Evolutionary conservation across 2,797 vertebrate species (phyloP), one percentile per base, ranked within the genome.

Genomic region (Coregonus suidteri): DNA sequence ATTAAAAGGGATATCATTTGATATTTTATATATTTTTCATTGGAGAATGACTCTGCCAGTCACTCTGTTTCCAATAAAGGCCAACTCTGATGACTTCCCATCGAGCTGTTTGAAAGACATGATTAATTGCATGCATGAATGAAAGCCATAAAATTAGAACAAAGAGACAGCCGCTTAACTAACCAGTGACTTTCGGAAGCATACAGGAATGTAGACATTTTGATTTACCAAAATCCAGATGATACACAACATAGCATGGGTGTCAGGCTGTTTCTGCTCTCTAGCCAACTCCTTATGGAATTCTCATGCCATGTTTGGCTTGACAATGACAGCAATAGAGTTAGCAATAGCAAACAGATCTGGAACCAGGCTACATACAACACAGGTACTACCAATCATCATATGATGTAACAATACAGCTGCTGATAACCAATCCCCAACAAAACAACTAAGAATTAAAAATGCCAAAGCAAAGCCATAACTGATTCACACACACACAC

Each of bases 1-100:
- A 92, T 91, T 91, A 91, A 90, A 92, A 88, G 86, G 82, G 80
- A 93, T 89, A 87, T 84, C 37, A 86, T 90, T 88, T 66, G 69
- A 73, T 81, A 80, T 87, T 88, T 81, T 76, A 72, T 73, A 89
- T 78, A 67, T 85, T 47, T 34, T 78, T 72, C 71, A 16, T 89
- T 82, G 54, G 70, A 81, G 77, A 82, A 86, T 76, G 77, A 86
- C 53, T 80, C 82, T 81, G 85, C 74, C 84, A 87, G 76, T 91
- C 86, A 83, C 20, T 56, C 71, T 30, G 78, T 81, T 79, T 81
- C 76, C 81, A 87, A 86, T 88, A 83, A 84, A 87, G 78, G 31
- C 70, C 84, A 82, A 89, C 86, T 85, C 84, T 88, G 84, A 88
- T 89, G 75, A 81, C 88, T 84, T 90, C 79, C 79, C 75, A 71